Evolutionary conservation across 2,113 vertebrate genomes (phyloP).

Genomic region (Clarias magur): DNA sequence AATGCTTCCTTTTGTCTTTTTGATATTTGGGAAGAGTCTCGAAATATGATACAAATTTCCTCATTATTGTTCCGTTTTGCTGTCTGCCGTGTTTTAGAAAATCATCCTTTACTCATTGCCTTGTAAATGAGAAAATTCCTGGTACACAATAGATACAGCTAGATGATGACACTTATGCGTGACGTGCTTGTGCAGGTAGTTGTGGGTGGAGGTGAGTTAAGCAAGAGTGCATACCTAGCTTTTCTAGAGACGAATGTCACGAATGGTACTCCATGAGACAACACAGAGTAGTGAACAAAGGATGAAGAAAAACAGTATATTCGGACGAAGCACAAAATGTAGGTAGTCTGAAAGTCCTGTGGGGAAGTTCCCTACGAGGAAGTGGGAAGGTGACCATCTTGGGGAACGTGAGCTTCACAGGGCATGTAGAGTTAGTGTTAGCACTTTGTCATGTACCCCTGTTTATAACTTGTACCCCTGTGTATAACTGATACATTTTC

Average conservation of each 20-base stretch:
- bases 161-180: no score
- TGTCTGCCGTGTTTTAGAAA: not conserved
- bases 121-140: not conserved
- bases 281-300: not conserved
- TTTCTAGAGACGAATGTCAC: not conserved
- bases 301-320: not conserved
- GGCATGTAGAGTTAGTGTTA: no score
- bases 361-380: not conserved
- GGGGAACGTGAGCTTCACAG: not conserved
- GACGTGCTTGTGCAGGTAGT: not conserved
- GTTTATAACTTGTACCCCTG: not conserved
- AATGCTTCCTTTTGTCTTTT: not conserved
- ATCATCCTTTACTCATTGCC: not conserved
- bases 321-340: not conserved
- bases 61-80: not conserved
- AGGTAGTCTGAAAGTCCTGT: not conserved
- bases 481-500: not conserved
- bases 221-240: not conserved
- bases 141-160: no score
- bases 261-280: not conserved
- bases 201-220: not conserved
- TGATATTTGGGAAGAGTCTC: not conserved
- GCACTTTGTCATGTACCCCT: no score
- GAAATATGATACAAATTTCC: not conserved
- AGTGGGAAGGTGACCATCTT: not conserved